phyloP scores from a whole-genome alignment of 2,113 vertebrate species.

The Eulemur macaco region DNA sequence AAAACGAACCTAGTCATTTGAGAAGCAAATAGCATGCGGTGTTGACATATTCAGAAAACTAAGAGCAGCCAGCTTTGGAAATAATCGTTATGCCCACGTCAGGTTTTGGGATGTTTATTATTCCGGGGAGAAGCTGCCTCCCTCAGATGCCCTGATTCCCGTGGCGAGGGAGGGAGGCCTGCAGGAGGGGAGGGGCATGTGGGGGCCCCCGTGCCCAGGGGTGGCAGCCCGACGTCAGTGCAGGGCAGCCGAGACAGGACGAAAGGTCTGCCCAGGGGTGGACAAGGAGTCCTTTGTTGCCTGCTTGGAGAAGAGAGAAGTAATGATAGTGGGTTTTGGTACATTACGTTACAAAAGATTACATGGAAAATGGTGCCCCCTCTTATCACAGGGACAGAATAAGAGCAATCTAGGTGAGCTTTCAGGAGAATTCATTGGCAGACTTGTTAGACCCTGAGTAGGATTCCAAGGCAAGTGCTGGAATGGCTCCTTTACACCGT shows the following conservation, averaged over 20 bases:
- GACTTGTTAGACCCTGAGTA: background rate
- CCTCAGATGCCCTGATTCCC: background rate
- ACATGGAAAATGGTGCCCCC: background rate
- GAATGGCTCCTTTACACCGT: background rate
- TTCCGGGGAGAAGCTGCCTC: background rate
- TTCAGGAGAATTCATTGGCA: background rate
- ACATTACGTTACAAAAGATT: background rate
- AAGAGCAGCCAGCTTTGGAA: background rate
- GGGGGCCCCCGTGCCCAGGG: background rate
- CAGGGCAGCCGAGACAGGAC: too few species aligned
- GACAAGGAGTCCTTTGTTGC: fast-evolving
- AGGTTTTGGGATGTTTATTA: background rate
- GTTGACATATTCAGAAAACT: background rate
- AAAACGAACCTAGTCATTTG: background rate
- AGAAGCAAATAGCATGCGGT: background rate
- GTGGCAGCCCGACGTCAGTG: fast-evolving
- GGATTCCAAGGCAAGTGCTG: background rate
- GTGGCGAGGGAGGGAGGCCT: background rate
- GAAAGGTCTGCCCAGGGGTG: fast-evolving
- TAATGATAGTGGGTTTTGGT: background rate
- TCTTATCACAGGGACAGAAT: background rate
- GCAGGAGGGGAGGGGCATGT: background rate
- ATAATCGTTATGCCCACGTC: fast-evolving
- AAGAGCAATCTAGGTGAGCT: background rate
- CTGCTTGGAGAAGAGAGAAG: background rate